Conservation (phyloP, 1,140 invertebrate genomes). For the Ceratina australensis region DNA sequence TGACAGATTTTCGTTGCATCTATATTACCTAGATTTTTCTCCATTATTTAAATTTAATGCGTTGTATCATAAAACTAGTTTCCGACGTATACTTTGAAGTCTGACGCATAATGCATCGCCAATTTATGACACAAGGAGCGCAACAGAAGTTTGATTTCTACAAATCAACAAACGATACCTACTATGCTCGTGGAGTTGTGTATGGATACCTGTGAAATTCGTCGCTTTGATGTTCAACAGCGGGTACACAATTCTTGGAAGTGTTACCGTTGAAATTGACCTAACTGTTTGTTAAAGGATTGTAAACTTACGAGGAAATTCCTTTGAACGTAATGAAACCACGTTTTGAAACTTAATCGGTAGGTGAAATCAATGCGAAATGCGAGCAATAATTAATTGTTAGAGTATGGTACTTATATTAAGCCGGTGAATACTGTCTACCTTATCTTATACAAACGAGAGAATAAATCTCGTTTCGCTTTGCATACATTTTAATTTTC, state of each 20-base stretch:
- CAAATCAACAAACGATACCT: slow-evolving; percentile 8
- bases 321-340: not conserved
- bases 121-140: slow-evolving; percentile 5
- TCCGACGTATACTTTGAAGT: slow-evolving; percentile 4
- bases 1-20: no score
- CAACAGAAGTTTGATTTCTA: slow-evolving; percentile 8
- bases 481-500: not conserved
- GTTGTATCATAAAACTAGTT: no score
- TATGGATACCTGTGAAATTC: not conserved
- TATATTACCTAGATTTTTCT: no score
- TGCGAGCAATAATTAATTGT: no score
- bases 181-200: not conserved
- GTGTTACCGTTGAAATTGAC: not conserved
- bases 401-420: no score
- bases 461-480: no score
- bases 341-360: not conserved
- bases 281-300: not conserved
- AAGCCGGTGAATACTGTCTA: no score
- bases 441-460: not conserved
- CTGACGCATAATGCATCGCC: slow-evolving; percentile 1
- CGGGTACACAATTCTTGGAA: not conserved
- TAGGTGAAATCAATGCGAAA: not conserved
- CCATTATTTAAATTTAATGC: no score
- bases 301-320: no score
- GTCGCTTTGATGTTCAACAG: slow-evolving; percentile 13